Percentiles rank a stretch among this genome's conserved stretches.
These are phyloP conservation scores for Chascanopsetta lugubris DNA, from an alignment of 2,113 vertebrate genomes.

Conservation along the genomic window DNA sequence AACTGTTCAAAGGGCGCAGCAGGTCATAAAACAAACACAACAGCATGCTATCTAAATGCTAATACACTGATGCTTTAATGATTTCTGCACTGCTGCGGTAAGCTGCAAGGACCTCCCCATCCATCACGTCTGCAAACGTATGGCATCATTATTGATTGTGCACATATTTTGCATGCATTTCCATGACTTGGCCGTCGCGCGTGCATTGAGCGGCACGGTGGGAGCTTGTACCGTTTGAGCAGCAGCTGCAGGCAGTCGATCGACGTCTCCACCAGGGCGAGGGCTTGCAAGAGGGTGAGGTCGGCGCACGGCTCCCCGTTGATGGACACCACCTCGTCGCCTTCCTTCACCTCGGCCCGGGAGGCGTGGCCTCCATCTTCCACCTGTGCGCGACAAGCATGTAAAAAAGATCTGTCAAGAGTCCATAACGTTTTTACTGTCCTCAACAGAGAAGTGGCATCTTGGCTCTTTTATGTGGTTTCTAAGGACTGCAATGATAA, in stretches of 20 bases:
- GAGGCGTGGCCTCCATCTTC: slow-evolving; percentile 84
- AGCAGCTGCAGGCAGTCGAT: slow-evolving; percentile 88
- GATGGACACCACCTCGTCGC: slow-evolving; percentile 92
- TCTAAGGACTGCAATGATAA: too few relatives aligned
- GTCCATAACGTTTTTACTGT: too few relatives aligned
- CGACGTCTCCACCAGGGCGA: slow-evolving; percentile 85
- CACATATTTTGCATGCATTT: not conserved
- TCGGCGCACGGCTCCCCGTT: slow-evolving; percentile 89
- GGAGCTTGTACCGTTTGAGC: slow-evolving; percentile 88
- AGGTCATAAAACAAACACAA: slow-evolving; percentile 71
- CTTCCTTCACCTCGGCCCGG: slow-evolving; percentile 86
- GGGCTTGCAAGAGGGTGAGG: slow-evolving; percentile 86
- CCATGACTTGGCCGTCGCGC: not conserved
- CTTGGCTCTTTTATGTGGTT: too few relatives aligned
- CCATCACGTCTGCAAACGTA: not conserved
- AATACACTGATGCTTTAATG: slow-evolving; percentile 49
- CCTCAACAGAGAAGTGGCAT: too few relatives aligned
- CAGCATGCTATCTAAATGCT: slow-evolving; percentile 64
- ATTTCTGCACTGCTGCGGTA: slow-evolving; percentile 6
- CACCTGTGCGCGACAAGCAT: slow-evolving; percentile 63
- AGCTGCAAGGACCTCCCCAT: slow-evolving; percentile 3
- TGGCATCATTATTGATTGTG: not conserved
- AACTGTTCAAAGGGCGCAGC: slow-evolving; percentile 26
- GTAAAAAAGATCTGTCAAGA: too few relatives aligned
- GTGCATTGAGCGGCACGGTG: not conserved